Evolutionary conservation across 2,113 vertebrate species (phyloP).

Genomic region (Fulmarus glacialis): DNA sequence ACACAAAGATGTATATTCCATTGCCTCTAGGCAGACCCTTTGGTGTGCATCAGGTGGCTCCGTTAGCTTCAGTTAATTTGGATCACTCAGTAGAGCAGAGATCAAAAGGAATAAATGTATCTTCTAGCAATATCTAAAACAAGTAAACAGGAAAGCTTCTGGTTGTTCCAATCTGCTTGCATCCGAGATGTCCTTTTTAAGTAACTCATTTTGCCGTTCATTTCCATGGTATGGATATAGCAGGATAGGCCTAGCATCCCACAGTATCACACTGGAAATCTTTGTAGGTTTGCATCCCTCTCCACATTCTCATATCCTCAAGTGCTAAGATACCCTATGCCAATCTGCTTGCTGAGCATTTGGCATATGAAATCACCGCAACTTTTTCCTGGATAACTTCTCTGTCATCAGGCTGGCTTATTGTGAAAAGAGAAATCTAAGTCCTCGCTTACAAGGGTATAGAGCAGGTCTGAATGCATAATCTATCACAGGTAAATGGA

Average conservation of each 20-base stretch:
- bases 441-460: neutral
- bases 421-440: neutral
- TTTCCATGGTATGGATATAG: neutral
- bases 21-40: neutral
- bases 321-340: neutral
- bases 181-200: neutral
- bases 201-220: neutral
- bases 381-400: neutral
- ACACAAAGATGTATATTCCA: neutral
- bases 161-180: neutral
- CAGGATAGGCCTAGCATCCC: neutral
- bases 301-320: neutral
- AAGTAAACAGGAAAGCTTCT: neutral
- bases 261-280: neutral
- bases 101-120: neutral
- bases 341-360: neutral
- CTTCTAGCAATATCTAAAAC: neutral
- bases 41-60: neutral
- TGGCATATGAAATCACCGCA: neutral
- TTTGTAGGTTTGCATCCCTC: neutral
- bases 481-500: neutral
- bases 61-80: neutral
- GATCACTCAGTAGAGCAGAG: neutral
- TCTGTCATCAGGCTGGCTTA: neutral
- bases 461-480: neutral